Base-by-base conservation (phyloP, 2,113 vertebrate species). In the Prolemur simus region DNA sequence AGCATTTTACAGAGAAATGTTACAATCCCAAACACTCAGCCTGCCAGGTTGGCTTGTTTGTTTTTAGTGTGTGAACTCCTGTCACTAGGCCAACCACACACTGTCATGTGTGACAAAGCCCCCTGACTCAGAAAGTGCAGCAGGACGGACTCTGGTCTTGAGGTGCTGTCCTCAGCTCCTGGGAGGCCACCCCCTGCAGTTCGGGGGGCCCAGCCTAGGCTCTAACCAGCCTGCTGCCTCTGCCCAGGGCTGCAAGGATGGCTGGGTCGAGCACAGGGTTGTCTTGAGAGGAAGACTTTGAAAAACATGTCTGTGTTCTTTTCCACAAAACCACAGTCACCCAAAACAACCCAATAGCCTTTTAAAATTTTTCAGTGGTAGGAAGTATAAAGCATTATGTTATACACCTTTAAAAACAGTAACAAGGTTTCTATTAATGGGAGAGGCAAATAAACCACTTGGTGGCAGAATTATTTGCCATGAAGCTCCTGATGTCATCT, bases 251-350 rank as follows among this genome's bases (percentile, higher is more conserved):
- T 3, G 1, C 73, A 0, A 23, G 3, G n/a, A 27, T 0, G 3
- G 21, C 2, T 20, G 2, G 8, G 42, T 49, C 29, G 0, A 0
- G 5, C 0, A 0, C 20, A 20, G 34, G 14, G 77, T 2, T 1
- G 14, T 34, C 47, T 58, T 2, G 52, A 25, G 80, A 11, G 29
- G 17, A 74, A 54, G 89, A 63, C 32, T 4, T 63, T 17, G 10
- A 83, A 39, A 69, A 34, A 45, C 1, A 9, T 2, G 49, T 10
- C 32, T 49, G 34, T 23, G 27, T 52, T 87, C 23, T 86, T 73
- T 58, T 1, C 27, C 37, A n/a, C 39, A 58, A 83, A 76, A 58
- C 58, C 66, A 34, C 20, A 86, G 27, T 37, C 74, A 45, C 18
- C 6, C 42, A 4, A 14, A 37, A 34, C 32, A 69, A 20, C 42